Conservation (phyloP, 1,140 invertebrate species). For the Drosophila simulans region DNA sequence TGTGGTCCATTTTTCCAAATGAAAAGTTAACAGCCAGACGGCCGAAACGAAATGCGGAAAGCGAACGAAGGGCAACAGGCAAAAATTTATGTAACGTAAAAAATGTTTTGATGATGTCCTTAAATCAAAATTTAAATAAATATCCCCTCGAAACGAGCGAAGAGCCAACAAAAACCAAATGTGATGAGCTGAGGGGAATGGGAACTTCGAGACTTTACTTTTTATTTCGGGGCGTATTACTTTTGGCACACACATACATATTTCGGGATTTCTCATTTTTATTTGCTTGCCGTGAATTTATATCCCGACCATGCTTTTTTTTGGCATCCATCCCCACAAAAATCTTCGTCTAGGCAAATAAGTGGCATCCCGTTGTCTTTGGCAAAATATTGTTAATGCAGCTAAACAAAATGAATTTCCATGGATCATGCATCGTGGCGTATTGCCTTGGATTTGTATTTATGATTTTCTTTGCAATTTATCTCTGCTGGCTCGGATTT, state of each 20-base stretch:
- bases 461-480: slow-evolving; percentile 61
- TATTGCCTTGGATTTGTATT: slow-evolving; percentile 73
- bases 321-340: slow-evolving; percentile 52
- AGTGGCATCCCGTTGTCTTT: slow-evolving; percentile 63
- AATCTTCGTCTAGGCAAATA: slow-evolving; percentile 41
- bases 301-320: slow-evolving; percentile 63
- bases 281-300: slow-evolving; percentile 68
- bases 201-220: slow-evolving; percentile 25
- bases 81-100: slow-evolving; percentile 79
- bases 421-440: slow-evolving; percentile 71
- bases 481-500: slow-evolving; percentile 45
- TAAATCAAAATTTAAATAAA: slow-evolving; percentile 83
- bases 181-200: neutral
- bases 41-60: neutral
- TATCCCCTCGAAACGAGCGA: slow-evolving; percentile 60
- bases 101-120: slow-evolving; percentile 80
- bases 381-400: slow-evolving; percentile 53
- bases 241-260: slow-evolving; percentile 18
- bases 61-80: slow-evolving; percentile 36
- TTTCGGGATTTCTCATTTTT: slow-evolving; percentile 45
- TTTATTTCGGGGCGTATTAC: slow-evolving; percentile 60
- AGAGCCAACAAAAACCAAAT: slow-evolving; percentile 5
- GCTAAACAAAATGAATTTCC: slow-evolving; percentile 57
- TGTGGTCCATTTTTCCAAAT: slow-evolving; percentile 79
- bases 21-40: slow-evolving; percentile 63